Percentiles rank a stretch among this genome's conserved stretches.
Evolutionary conservation across 2,113 vertebrate species (phyloP).

Genomic region (Upupa epops): DNA sequence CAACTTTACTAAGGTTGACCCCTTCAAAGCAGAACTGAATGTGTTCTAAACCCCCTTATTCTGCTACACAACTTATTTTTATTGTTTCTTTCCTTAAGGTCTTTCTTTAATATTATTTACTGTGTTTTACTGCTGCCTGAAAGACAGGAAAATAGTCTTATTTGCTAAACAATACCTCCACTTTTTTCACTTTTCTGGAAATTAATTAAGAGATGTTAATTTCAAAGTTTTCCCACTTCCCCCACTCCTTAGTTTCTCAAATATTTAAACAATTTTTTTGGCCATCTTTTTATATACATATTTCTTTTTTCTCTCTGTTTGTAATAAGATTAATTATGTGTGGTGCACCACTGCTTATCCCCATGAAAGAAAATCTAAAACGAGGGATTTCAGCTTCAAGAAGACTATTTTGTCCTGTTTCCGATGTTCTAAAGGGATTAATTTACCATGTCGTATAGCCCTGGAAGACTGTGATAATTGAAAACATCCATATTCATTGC

Average conservation of each 20-base stretch:
- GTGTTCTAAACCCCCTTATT: conserved; percentile 8
- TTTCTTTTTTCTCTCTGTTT: conserved; percentile 76
- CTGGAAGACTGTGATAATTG: conserved; percentile 93
- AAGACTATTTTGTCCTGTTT: conserved; percentile 88
- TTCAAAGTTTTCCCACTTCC: conserved; percentile 59
- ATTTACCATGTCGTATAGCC: conserved; percentile 90
- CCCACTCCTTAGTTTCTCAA: conserved; percentile 56
- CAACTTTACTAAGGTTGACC: not conserved
- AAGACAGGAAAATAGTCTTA: not conserved
- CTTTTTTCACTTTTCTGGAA: conserved; percentile 58
- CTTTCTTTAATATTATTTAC: not conserved
- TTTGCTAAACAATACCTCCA: conserved; percentile 13
- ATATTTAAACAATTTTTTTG: conserved; percentile 75
- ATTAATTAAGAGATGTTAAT: conserved; percentile 80
- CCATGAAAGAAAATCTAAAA: conserved; percentile 88
- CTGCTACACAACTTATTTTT: not conserved
- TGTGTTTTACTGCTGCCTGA: conserved; percentile 1
- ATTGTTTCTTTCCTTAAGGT: conserved; percentile 1
- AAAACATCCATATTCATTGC: conserved; percentile 94
- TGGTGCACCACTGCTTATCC: conserved; percentile 84
- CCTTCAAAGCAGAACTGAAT: not conserved
- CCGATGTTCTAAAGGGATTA: conserved; percentile 91
- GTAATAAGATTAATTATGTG: conserved; percentile 88
- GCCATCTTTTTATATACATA: not conserved
- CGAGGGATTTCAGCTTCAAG: conserved; percentile 86